phyloP scores from a whole-genome alignment of 2,113 vertebrate genomes.

The Psammodynastes pulverulentus region DNA sequence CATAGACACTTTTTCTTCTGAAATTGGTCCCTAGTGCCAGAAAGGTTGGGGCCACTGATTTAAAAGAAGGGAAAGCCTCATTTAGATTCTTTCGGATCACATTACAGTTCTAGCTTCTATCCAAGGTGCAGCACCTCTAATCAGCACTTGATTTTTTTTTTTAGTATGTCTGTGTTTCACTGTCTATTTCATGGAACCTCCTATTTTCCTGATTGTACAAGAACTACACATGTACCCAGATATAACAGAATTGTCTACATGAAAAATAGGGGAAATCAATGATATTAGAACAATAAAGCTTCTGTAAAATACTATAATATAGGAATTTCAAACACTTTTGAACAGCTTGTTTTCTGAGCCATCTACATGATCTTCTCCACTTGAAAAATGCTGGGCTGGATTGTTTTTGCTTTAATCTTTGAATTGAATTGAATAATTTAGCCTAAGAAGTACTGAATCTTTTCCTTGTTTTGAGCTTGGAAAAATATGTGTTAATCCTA shows the following conservation, averaged over 20 bases:
- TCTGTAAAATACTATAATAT: background rate
- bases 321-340: background rate
- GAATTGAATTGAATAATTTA: conserved; percentile 13
- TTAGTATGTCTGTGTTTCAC: background rate
- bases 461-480: conserved; percentile 10
- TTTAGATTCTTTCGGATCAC: background rate
- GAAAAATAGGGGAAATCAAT: background rate
- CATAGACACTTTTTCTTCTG: background rate
- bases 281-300: background rate
- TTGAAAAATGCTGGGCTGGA: background rate
- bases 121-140: background rate
- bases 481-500: conserved; percentile 27
- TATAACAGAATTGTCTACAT: background rate
- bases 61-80: background rate
- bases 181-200: background rate
- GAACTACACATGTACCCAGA: background rate
- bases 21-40: background rate
- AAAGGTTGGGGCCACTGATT: background rate
- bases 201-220: background rate
- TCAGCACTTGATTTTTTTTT: background rate
- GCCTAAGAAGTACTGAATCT: conserved; percentile 6
- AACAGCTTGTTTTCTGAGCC: background rate
- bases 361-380: background rate
- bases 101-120: background rate
- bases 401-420: background rate